Evolutionary conservation across 2,888 invertebrate genomes (phyloP), one percentile per base, ranked within the genome.

Genomic region (Leucoptera coffeella): DNA sequence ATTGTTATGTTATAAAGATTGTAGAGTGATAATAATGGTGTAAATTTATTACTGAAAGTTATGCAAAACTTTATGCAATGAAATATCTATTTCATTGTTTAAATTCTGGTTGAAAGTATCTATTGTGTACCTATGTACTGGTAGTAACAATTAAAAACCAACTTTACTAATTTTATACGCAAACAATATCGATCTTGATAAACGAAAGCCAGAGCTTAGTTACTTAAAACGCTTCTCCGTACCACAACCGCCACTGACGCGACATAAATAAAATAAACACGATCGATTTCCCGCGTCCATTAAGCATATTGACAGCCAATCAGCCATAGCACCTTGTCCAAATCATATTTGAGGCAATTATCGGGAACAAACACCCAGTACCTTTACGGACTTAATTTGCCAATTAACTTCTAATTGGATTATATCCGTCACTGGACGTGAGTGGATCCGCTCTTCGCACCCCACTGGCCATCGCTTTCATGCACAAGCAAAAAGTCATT

Each of bases 371-470:
- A 50, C 51, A 47, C 42, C 50, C 45, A 40, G 39, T 44, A 47
- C 6, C 10, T 7, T 39, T 40, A 17, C 14, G 13, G 54, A 61
- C 64, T 65, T 65, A 56, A 69, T 65, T 58, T 58, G 49, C 47
- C 64, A 64, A 65, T 67, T 67, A 62, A 57, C 49, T 51, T 50
- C 53, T 65, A 64, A 65, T 64, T 60, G 57, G 55, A 62, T 67
- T 59, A 64, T 53, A 59, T 52, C 56, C 56, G 52, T 64, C 65
- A 61, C 52, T 47, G 50, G 29, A 15, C 28, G 43, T 36, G 41
- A 43, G 40, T 15, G 25, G 14, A 10, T 11, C 25, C 15, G 19
- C 19, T 19, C 26, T 26, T 26, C 14, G 14, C 7, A n/a, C 26
- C 19, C 22, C 22, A 17, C 15, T 10, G n/a, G n/a, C n/a, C n/a